Evolutionary conservation across 2,888 invertebrate species (phyloP), one percentile per base, ranked within the genome.

Genomic region (Miltochrista miniata): DNA sequence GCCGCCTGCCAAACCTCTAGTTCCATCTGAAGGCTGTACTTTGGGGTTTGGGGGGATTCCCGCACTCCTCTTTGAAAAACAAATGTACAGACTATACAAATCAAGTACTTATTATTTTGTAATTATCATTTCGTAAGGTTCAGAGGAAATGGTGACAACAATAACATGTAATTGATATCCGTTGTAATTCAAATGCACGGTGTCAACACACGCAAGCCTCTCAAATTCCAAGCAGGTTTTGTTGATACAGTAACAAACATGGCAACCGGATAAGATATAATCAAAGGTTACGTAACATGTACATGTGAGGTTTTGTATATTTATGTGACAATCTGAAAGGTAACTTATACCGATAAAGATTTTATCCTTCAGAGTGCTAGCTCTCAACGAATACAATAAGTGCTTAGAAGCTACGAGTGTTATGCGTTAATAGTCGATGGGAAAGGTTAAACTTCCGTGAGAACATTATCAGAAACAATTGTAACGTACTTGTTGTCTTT

Each of bases 361-460:
- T 31, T 48, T 43, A 52, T 60, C 44, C 54, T 50, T 41, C 54
- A 52, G 58, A 56, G 50, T 51, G 37, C 43, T 54, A 62, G 45
- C 47, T 56, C 47, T 42, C 51, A 56, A 40, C 35, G 36, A 36
- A 54, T 54, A 56, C 45, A 64, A 60, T 64, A 59, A 59, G 56
- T 61, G 45, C 55, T 59, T 53, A 51, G 55, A 60, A 54, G 57
- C 61, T 49, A 61, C 61, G 58, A 54, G 51, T 46, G 56, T 63
- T 64, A 51, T 43, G 46, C 55, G 54, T 57, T 57, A 63, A 56
- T 67, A 60, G 68, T 57, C 67, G 70, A 75, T 79, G 81, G 70
- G 82, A 83, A 83, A 81, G 77, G 79, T 79, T 78, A 76, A 67
- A 75, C 82, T 84, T 85, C 85, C 85, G 85, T 86, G 86, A 81